A percentile compares a stretch with the other conserved stretches of the same genome.
Evolutionary conservation across 2,113 vertebrate genomes (phyloP).

Genomic region (Atherinomorus stipes): DNA sequence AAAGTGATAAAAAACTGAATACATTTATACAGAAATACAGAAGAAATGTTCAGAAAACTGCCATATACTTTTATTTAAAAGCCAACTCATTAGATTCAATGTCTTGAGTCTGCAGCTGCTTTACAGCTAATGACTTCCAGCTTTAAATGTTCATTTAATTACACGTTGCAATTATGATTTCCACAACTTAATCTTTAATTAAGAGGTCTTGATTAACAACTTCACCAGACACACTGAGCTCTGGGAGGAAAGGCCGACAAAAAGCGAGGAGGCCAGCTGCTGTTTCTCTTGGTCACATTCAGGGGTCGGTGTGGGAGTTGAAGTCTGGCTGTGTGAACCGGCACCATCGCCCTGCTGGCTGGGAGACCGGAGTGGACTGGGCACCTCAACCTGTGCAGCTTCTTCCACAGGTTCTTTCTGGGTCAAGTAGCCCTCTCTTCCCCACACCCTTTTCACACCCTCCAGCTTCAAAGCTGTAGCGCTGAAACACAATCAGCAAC

Average conservation of each 20-base stretch:
- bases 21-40: too few relatives aligned
- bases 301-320: constrained; percentile 39
- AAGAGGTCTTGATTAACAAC: background rate
- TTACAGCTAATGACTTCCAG: background rate
- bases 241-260: constrained; percentile 88
- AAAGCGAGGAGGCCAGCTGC: constrained; percentile 91
- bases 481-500: constrained; percentile 67
- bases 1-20: too few relatives aligned
- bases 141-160: background rate
- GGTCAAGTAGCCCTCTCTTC: constrained; percentile 92
- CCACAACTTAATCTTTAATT: too few relatives aligned
- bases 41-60: background rate
- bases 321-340: constrained; percentile 33
- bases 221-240: constrained; percentile 88
- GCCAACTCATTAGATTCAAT: too few relatives aligned
- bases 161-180: too few relatives aligned
- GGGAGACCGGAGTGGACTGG: constrained; percentile 64
- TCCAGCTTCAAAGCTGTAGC: constrained; percentile 88
- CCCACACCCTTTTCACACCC: constrained; percentile 92
- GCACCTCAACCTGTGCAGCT: constrained; percentile 55
- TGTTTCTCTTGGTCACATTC: constrained; percentile 88
- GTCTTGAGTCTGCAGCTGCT: too few relatives aligned
- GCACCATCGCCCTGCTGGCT: constrained; percentile 61
- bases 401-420: constrained; percentile 84
- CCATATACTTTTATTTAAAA: background rate